Evolutionary conservation across 2,113 vertebrate species (phyloP).

Genomic region (Pterocles orientalis): DNA sequence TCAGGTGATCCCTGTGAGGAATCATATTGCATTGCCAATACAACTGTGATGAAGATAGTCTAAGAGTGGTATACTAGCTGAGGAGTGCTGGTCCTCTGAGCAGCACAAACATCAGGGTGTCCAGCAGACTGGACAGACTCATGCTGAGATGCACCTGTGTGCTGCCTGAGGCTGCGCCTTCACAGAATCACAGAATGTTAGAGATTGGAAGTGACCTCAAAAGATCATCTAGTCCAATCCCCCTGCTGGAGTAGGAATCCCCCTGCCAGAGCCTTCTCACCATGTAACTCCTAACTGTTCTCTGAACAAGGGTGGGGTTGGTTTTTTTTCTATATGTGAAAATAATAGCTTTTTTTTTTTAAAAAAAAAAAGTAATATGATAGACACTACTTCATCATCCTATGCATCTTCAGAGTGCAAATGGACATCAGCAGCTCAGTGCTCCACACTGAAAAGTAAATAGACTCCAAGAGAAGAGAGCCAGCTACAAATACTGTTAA

Average conservation of each 20-base stretch:
- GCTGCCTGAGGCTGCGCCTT: background rate
- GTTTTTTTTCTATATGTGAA: background rate
- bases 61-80: too few species aligned
- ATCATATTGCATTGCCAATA: background rate
- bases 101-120: background rate
- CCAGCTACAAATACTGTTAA: background rate
- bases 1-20: background rate
- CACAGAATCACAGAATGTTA: too few species aligned
- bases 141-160: accelerated
- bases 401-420: background rate
- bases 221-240: too few species aligned
- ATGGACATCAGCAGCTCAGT: background rate
- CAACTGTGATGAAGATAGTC: background rate
- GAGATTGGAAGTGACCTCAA: too few species aligned
- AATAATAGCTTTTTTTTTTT: background rate
- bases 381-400: background rate
- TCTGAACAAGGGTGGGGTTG: background rate
- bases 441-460: background rate
- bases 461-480: background rate
- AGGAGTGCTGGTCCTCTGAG: background rate
- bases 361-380: background rate
- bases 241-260: too few species aligned
- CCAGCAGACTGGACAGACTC: background rate
- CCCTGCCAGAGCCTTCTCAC: background rate
- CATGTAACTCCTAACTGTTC: background rate